phyloP scores from a whole-genome alignment of 1,140 invertebrate genomes.

The Latrodectus geometricus region DNA sequence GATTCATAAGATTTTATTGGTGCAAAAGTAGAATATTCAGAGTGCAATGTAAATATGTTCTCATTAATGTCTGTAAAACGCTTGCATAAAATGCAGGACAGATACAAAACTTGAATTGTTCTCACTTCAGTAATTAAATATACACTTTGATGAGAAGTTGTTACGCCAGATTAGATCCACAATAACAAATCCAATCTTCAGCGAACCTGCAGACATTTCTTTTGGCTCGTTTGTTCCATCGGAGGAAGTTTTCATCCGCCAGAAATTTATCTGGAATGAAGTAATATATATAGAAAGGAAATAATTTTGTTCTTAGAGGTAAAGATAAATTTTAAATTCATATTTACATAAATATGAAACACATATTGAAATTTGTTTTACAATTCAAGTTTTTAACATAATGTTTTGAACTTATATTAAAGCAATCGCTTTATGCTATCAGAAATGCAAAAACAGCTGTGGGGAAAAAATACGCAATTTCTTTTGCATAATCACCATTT shows the following conservation, averaged over 20 bases:
- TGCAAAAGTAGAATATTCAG: constrained; percentile 39
- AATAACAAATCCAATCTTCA: constrained; percentile 47
- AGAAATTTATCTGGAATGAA: constrained; percentile 20
- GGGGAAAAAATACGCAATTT: no score
- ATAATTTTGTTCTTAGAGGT: no score
- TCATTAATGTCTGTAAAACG: background rate
- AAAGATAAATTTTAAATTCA: no score
- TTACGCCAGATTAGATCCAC: constrained; percentile 37
- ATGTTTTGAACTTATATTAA: no score
- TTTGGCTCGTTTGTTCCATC: constrained; percentile 33
- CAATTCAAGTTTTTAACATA: constrained; percentile 11
- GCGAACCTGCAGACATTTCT: constrained; percentile 28
- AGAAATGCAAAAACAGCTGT: no score
- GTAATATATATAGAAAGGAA: background rate
- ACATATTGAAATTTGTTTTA: background rate
- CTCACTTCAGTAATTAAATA: background rate
- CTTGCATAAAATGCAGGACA: background rate
- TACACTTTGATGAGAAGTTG: background rate
- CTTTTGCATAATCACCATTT: no score
- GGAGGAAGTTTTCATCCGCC: constrained; percentile 25
- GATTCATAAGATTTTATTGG: constrained; percentile 20
- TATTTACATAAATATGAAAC: background rate
- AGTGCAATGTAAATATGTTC: constrained; percentile 29
- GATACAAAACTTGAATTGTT: background rate
- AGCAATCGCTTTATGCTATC: no score